Evolutionary conservation across 2,797 vertebrate genomes (phyloP).

Genomic region (Phrynocephalus vlangalii): DNA sequence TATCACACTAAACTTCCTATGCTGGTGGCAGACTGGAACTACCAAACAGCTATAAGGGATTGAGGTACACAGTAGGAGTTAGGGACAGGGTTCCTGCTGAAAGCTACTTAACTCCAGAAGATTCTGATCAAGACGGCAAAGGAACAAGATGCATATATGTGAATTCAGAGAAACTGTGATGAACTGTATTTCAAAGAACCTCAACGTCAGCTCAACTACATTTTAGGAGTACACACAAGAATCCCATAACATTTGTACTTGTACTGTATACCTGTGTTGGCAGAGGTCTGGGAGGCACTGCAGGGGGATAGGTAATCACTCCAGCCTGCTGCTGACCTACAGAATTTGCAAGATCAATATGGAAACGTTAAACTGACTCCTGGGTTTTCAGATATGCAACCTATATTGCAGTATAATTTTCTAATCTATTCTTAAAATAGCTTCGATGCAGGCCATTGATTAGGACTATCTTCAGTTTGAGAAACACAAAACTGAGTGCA

Average conservation of each 20-base stretch:
- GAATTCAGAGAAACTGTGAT: no score
- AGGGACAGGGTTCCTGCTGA: no score
- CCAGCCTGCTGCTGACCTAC: constrained; percentile 87
- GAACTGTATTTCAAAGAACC: no score
- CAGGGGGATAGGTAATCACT: constrained; percentile 90
- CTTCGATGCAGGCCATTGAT: background rate
- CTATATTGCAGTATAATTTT: background rate
- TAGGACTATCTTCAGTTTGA: background rate
- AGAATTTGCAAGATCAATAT: constrained; percentile 15
- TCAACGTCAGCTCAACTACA: background rate
- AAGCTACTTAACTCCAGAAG: no score
- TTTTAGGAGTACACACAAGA: background rate
- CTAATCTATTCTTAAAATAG: background rate
- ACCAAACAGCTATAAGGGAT: no score
- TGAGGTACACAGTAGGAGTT: no score
- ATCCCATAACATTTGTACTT: background rate
- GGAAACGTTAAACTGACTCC: background rate
- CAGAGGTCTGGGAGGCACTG: constrained; percentile 95
- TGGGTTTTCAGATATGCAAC: background rate
- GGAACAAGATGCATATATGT: no score
- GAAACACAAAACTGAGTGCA: background rate
- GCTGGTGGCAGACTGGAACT: no score
- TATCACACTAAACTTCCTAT: no score
- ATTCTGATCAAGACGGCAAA: no score
- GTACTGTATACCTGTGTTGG: constrained; percentile 88